phyloP scores from a whole-genome alignment of 2,888 invertebrate species.

The Oscheius sp. region DNA sequence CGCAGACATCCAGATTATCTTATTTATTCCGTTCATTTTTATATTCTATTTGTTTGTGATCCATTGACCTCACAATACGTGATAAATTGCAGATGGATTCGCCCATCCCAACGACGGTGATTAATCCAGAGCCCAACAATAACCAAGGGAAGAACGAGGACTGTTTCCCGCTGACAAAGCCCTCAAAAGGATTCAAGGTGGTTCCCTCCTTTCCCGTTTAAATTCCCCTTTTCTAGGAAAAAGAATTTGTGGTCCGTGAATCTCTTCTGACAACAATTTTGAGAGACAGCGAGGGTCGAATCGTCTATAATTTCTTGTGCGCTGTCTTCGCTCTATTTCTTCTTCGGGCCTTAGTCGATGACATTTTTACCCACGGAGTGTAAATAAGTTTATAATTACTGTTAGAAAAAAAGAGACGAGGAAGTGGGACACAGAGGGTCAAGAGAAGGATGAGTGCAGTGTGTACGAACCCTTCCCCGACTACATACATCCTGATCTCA shows the following conservation, averaged over 20 bases:
- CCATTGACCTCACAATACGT: not conserved
- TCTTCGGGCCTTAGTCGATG: slow-evolving; percentile 63
- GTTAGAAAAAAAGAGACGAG: too few relatives aligned
- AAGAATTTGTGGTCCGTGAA: slow-evolving; percentile 26
- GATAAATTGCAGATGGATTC: slow-evolving; percentile 11
- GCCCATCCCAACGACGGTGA: slow-evolving; percentile 9
- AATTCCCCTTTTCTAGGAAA: slow-evolving; percentile 10
- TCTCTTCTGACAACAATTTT: slow-evolving; percentile 46
- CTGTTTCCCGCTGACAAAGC: not conserved
- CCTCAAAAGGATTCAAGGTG: slow-evolving; percentile 21
- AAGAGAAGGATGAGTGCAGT: not conserved
- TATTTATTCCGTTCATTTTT: too few relatives aligned
- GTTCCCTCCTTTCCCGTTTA: not conserved
- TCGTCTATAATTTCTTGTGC: slow-evolving; percentile 67
- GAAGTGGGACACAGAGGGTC: too few relatives aligned
- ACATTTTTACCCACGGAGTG: slow-evolving; percentile 64
- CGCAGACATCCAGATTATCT: too few relatives aligned
- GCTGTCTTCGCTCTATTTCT: slow-evolving; percentile 64
- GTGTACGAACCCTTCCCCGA: not conserved
- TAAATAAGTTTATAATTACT: slow-evolving; percentile 37
- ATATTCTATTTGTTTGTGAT: too few relatives aligned
- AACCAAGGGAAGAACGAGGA: slow-evolving; percentile 3
- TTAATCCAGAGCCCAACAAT: slow-evolving; percentile 28
- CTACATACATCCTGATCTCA: not conserved
- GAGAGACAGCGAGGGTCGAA: slow-evolving; percentile 54